Evolutionary conservation across 2,888 invertebrate genomes (phyloP).

Genomic region (Drosophila buzzatii): DNA sequence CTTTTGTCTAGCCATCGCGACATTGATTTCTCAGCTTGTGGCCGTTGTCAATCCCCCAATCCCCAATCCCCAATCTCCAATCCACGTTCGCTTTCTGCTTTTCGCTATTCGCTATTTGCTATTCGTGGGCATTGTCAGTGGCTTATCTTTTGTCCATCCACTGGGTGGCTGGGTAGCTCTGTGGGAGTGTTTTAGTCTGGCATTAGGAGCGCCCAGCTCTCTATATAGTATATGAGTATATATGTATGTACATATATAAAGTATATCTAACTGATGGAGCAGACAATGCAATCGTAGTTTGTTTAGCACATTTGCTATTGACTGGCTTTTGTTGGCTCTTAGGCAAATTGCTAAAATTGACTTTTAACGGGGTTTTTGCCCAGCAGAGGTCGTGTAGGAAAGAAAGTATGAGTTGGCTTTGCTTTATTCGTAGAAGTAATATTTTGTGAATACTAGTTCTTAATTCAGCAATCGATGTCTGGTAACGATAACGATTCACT

Average conservation of each 20-base stretch:
- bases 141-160: constrained; percentile 21
- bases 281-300: constrained; percentile 34
- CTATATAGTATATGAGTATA: background rate
- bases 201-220: constrained; percentile 19
- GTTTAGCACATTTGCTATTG: constrained; percentile 21
- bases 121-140: constrained; percentile 51
- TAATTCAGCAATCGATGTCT: constrained; percentile 16
- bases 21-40: constrained; percentile 76
- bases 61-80: constrained; percentile 19
- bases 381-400: constrained; percentile 1
- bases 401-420: constrained; percentile 21
- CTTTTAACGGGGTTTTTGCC: constrained; percentile 13
- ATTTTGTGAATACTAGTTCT: constrained; percentile 20
- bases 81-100: constrained; percentile 1
- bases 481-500: constrained; percentile 13
- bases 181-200: constrained; percentile 10
- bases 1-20: constrained; percentile 59
- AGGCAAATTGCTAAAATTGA: constrained; percentile 33
- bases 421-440: constrained; percentile 22
- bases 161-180: constrained; percentile 19
- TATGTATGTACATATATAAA: no score
- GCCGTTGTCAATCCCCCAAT: constrained; percentile 28
- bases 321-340: constrained; percentile 22
- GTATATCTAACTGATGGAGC: constrained; percentile 7
- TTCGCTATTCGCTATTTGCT: background rate